A percentile compares a stretch with the other conserved stretches of the same genome.
phyloP scores from a whole-genome alignment of 2,888 invertebrate species.

The Dichetophora obliterata region DNA sequence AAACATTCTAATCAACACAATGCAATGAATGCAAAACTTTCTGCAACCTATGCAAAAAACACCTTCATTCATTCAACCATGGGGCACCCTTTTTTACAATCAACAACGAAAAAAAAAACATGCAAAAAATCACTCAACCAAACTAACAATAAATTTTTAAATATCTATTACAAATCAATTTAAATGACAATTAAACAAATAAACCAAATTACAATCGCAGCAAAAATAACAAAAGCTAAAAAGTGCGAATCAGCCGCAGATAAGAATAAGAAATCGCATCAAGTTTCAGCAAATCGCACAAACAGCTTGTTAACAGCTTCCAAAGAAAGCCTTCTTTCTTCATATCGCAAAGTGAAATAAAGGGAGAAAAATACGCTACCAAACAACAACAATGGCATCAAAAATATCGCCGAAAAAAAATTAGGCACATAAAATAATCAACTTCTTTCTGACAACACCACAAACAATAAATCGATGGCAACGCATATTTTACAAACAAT shows the following conservation, averaged over 20 bases:
- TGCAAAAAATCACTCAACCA: background rate
- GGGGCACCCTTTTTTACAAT: slow-evolving; percentile 9
- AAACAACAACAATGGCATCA: slow-evolving; percentile 48
- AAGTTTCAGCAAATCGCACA: slow-evolving; percentile 60
- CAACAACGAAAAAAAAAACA: slow-evolving; percentile 1
- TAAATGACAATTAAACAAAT: slow-evolving; percentile 51
- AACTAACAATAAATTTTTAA: slow-evolving; percentile 46
- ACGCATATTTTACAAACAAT: slow-evolving; percentile 45
- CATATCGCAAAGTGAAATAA: background rate
- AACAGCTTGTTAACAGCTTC: background rate
- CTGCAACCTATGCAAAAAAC: background rate
- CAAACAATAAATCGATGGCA: slow-evolving; percentile 25
- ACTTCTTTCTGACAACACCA: slow-evolving; percentile 30
- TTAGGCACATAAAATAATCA: slow-evolving; percentile 26
- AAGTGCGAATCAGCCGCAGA: slow-evolving; percentile 51
- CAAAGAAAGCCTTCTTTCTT: too few species aligned
- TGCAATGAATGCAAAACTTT: slow-evolving; percentile 5
- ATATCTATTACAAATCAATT: slow-evolving; percentile 58
- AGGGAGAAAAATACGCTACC: slow-evolving; percentile 38
- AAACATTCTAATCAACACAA: background rate
- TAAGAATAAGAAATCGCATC: slow-evolving; percentile 56
- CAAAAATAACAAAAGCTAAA: slow-evolving; percentile 47
- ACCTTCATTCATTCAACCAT: background rate
- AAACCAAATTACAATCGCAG: background rate
- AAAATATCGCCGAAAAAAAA: slow-evolving; percentile 25